Evolutionary conservation across 2,888 invertebrate species (phyloP).

Genomic region (Zaprionus lineosus): DNA sequence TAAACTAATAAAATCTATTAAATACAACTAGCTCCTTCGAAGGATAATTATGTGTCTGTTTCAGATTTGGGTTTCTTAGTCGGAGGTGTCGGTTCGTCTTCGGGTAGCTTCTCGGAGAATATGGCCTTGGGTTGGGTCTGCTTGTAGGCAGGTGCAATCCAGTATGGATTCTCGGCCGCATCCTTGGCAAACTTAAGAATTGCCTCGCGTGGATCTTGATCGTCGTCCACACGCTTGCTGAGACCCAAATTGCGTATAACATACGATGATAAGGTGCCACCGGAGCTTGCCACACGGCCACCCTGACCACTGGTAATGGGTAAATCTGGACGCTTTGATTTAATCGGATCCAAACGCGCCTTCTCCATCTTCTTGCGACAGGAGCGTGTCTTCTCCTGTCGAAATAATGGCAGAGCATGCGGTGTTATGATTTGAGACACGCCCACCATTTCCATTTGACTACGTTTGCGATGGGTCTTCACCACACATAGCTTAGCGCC

Average conservation of each 20-base stretch:
- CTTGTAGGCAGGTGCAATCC: conserved; percentile 96
- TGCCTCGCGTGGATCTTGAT: conserved; percentile 96
- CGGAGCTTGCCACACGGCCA: conserved; percentile 94
- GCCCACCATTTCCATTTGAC: conserved; percentile 93
- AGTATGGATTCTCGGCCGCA: conserved; percentile 97
- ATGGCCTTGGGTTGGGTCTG: conserved; percentile 94
- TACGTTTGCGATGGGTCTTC: conserved; percentile 90
- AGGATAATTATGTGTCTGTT: conserved; percentile 35
- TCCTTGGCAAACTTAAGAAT: conserved; percentile 97
- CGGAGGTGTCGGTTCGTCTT: conserved; percentile 66
- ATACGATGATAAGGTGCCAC: conserved; percentile 97
- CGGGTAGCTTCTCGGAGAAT: conserved; percentile 85
- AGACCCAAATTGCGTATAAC: conserved; percentile 97
- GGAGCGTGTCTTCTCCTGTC: conserved; percentile 94
- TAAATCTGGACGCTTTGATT: conserved; percentile 91
- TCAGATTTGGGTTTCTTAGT: conserved; percentile 80
- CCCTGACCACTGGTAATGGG: conserved; percentile 96
- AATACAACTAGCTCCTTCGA: too few species aligned
- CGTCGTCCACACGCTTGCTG: conserved; percentile 95
- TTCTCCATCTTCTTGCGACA: conserved; percentile 96
- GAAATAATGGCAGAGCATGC: conserved; percentile 96
- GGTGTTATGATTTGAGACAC: conserved; percentile 97
- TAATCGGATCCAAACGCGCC: conserved; percentile 92
- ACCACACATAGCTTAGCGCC: conserved; percentile 96
- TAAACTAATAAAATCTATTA: too few species aligned